Evolutionary conservation across 2,797 vertebrate species (phyloP).

Genomic region (Sebastes hubbsi): DNA sequence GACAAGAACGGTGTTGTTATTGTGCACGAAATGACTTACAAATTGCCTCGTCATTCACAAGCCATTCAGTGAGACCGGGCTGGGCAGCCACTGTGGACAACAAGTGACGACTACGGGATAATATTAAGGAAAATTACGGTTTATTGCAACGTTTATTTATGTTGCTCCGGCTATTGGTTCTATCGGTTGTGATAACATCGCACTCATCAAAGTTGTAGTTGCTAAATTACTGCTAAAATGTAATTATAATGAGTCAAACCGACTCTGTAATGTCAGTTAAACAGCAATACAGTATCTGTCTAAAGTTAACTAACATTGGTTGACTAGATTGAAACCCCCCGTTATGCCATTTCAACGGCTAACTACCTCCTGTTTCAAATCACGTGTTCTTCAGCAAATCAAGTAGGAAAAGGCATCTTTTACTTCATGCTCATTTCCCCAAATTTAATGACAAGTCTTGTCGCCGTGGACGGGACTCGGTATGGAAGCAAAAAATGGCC

Average conservation of each 20-base stretch:
- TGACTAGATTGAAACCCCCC: neutral
- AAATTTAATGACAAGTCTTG: neutral
- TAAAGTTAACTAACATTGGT: neutral
- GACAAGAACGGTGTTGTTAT: too few species aligned
- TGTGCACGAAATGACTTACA: too few species aligned
- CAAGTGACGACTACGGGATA: neutral
- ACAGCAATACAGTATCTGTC: neutral
- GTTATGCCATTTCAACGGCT: neutral
- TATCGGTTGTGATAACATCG: neutral
- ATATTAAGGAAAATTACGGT: neutral
- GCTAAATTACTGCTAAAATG: neutral
- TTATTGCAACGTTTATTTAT: neutral
- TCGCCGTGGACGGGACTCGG: neutral
- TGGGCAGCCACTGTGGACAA: neutral
- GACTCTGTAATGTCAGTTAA: neutral
- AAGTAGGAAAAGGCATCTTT: neutral
- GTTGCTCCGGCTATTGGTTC: neutral
- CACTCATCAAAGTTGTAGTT: neutral
- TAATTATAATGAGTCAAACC: neutral
- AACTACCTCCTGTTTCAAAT: conserved; percentile 52
- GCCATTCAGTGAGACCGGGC: too few species aligned
- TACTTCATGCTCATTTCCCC: neutral
- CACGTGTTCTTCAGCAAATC: neutral
- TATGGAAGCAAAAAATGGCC: neutral
- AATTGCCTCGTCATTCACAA: too few species aligned